Evolutionary conservation across 2,113 vertebrate genomes (phyloP).

Genomic region (Grus americana): DNA sequence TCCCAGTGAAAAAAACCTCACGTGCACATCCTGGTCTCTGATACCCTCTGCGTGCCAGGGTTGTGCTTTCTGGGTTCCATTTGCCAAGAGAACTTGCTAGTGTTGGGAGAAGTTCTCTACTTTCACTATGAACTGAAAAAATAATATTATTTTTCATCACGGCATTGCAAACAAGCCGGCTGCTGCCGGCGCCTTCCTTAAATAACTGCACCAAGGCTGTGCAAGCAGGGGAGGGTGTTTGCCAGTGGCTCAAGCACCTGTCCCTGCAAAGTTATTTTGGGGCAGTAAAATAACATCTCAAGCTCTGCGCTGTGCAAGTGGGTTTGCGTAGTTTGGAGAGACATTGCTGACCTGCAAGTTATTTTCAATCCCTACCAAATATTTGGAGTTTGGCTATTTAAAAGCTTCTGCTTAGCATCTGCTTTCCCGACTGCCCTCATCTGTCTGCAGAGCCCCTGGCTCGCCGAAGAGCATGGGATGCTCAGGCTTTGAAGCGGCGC

Average conservation of each 20-base stretch:
- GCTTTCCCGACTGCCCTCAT: neutral
- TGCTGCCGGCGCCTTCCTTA: neutral
- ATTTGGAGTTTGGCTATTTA: neutral
- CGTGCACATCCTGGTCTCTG: neutral
- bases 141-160: rapidly evolving
- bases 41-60: rapidly evolving
- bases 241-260: neutral
- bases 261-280: neutral
- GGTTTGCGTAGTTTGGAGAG: rapidly evolving
- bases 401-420: neutral
- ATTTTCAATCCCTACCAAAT: neutral
- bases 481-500: neutral
- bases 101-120: neutral
- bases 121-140: neutral
- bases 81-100: neutral
- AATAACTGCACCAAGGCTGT: neutral
- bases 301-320: neutral
- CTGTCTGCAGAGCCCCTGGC: neutral
- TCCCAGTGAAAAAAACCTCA: neutral
- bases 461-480: rapidly evolving
- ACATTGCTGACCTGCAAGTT: rapidly evolving
- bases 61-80: neutral
- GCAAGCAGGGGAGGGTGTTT: neutral
- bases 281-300: neutral
- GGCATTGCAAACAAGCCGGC: neutral